Evolutionary conservation across 2,888 invertebrate genomes (phyloP), one percentile per base, ranked within the genome.

Genomic region (Ophion ventricosus): DNA sequence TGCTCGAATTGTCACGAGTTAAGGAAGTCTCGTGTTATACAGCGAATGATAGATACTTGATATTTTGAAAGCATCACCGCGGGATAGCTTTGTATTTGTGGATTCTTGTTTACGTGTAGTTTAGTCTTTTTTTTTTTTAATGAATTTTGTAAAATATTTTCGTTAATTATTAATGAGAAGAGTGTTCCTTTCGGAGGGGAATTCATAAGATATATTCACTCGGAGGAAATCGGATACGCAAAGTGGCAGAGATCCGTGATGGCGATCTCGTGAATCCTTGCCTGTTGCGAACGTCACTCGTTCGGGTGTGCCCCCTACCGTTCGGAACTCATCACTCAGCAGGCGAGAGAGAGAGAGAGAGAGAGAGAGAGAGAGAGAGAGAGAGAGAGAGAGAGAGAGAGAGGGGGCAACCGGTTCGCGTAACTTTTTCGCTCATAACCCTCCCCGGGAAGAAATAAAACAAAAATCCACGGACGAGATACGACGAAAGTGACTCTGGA

Each of bases 221-320:
- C 59, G 29, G 35, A 23, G 54, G 64, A 75, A 64, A 75, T 75
- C 54, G 26, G 75, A 75, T 75, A 75, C 64, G 54, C 20, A 35
- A 64, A 64, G 75, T 64, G 75, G 66, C 57, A 49, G 59, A 40
- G 66, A 25, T 25, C 72, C 23, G 43, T 25, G 35, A 57, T 25
- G 63, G n/a, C 66, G 74, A 82, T 72, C 72, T 57, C 82, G 66
- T 49, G 77, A 77, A 77, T 72, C 57, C 72, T 76, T 29, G 70
- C 69, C 59, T 66, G 72, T 72, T 82, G 82, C 72, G 64, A 66
- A 74, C 74, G 29, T 64, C 54, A 25, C 43, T 63, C 29, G 63
- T 43, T 23, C 82, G 81, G 49, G 63, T 26, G 20, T 54, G 73
- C 59, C 70, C 35, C 69, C 69, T 69, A 56, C 79, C 70, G 66